Base-by-base conservation (phyloP, 2,113 vertebrate genomes). In the Gavialis gangeticus region DNA sequence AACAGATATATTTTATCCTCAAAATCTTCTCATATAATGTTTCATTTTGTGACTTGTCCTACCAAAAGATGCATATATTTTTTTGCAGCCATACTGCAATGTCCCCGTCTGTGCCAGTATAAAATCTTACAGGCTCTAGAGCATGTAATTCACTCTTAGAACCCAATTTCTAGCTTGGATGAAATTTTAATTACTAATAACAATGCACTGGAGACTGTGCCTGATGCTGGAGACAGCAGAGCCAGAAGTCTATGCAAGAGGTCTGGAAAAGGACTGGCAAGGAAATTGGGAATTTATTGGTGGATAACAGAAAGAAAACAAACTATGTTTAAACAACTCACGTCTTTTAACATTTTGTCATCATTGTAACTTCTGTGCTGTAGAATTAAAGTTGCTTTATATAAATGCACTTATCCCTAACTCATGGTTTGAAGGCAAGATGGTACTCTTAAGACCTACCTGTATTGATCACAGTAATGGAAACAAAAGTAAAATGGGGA, bases 181-280 rank as follows among this genome's bases (percentile, higher is more conserved):
- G 63, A 92, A 82, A 90, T 73, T 46, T 87, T 62, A 88, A 27
- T 84, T 93, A 88, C 64, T 87, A 62, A 46, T n/a, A 18, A 90
- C 17, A 69, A 3, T 82, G 21, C 3, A 22, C 58, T 87, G 14
- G 82, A 73, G 64, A 80, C 67, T 69, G 5, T 86, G 88, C 16
- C 88, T 34, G 37, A 25, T 13, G 54, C 57, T 66, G 73, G 21
- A 83, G 30, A 34, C 1, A 0, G 37, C 37, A 78, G 17, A 89
- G 55, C 5, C 18, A 78, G 78, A 62, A 78, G 14, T 3, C 87
- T 91, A 58, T 64, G 75, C 69, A 69, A 76, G 34, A 15, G 19
- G 10, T 10, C 5, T 12, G 4, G 25, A 24, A 59, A 69, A 22
- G n/a, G 16, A 3, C 15, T 13, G 2, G 56, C 69, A 18, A 34